These are phyloP conservation scores for Cheilosia vernalis DNA, from an alignment of 2,888 invertebrate genomes.

Conservation along the genomic window DNA sequence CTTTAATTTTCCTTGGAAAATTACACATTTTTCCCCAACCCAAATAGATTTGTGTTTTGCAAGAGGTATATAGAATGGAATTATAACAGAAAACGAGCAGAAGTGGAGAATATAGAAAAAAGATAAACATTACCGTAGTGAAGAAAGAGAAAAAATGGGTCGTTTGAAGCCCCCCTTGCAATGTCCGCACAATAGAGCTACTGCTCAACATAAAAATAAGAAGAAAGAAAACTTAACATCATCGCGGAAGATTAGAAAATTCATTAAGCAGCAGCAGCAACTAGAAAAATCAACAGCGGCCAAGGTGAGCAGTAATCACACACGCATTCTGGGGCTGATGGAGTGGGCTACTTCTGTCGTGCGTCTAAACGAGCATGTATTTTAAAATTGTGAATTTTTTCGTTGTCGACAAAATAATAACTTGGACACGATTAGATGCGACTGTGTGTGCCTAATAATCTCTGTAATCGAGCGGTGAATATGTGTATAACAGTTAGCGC, in stretches of 20 bases:
- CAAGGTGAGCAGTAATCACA: constrained; percentile 52
- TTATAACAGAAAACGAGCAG: constrained; percentile 61
- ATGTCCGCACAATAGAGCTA: constrained; percentile 12
- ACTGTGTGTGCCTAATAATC: constrained; percentile 9
- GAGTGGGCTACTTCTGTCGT: constrained; percentile 1
- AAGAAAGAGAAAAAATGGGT: constrained; percentile 63
- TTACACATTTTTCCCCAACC: constrained; percentile 38
- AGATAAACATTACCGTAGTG: constrained; percentile 53
- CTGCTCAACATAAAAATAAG: constrained; percentile 26
- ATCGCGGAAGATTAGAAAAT: constrained; percentile 37
- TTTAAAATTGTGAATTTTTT: constrained; percentile 21
- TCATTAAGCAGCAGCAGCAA: constrained; percentile 38
- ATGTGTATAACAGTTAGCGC: constrained; percentile 66
- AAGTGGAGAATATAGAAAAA: constrained; percentile 46
- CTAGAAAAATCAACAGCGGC: constrained; percentile 13
- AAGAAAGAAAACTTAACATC: constrained; percentile 9
- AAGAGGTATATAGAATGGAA: constrained; percentile 57
- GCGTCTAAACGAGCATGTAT: constrained; percentile 21
- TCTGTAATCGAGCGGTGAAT: constrained; percentile 27
- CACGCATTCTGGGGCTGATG: neutral
- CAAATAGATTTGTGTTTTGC: constrained; percentile 14
- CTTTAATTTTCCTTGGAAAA: constrained; percentile 56
- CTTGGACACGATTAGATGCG: neutral
- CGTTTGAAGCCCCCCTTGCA: constrained; percentile 43
- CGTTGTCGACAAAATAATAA: neutral